These are phyloP conservation scores for Paramormyrops kingsleyae DNA, from an alignment of 2,113 vertebrate genomes.

Conservation along the genomic window DNA sequence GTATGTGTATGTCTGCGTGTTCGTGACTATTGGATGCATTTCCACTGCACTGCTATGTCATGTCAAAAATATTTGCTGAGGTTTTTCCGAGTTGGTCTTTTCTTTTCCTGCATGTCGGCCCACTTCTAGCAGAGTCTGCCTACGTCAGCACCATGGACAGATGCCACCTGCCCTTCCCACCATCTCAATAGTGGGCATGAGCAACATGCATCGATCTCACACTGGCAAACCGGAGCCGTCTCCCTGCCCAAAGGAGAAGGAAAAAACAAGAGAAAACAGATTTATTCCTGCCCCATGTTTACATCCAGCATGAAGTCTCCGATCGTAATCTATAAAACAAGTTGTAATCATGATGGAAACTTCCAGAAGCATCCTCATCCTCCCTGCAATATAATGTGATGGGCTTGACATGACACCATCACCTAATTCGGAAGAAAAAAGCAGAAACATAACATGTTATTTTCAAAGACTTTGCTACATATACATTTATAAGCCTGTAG, in stretches of 20 bases:
- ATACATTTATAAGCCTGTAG: not conserved
- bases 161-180: not conserved
- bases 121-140: not conserved
- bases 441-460: not conserved
- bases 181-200: not conserved
- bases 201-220: not conserved
- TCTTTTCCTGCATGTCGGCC: not conserved
- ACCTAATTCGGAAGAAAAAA: not conserved
- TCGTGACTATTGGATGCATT: not conserved
- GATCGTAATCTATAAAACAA: not conserved
- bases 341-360: not conserved
- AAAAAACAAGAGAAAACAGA: not conserved
- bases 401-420: not conserved
- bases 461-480: not conserved
- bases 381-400: not conserved
- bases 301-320: not conserved
- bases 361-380: not conserved
- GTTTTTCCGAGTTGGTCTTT: not conserved
- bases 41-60: not conserved
- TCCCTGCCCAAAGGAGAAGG: not conserved
- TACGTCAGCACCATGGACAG: conserved; percentile 23
- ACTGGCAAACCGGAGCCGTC: not conserved
- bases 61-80: not conserved
- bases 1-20: not conserved
- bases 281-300: not conserved